Evolutionary conservation across 2,888 invertebrate species (phyloP).

Genomic region (Uloborus plumipes): DNA sequence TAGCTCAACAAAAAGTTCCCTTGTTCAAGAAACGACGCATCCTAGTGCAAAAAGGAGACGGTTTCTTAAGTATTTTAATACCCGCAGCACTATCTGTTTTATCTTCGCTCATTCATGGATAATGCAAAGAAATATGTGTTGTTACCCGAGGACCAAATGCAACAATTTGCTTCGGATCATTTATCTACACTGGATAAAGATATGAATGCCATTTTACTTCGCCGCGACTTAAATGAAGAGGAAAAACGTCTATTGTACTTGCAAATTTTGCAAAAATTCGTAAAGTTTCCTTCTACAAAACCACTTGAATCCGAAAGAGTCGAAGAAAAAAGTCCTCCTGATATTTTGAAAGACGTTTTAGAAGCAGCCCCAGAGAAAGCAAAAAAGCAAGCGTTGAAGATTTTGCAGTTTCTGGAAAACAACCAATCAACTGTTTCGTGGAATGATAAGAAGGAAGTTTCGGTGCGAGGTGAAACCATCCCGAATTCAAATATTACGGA

Average conservation of each 20-base stretch:
- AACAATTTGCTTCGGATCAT: not conserved
- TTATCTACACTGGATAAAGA: not conserved
- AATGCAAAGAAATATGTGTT: not conserved
- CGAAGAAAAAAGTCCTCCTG: not conserved
- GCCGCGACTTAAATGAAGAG: not conserved
- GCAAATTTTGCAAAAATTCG: not conserved
- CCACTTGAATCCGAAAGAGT: no score
- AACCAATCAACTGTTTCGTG: not conserved
- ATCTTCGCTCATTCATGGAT: no score
- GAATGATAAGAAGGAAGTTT: no score
- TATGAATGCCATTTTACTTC: not conserved
- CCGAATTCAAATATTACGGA: no score
- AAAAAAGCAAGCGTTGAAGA: not conserved
- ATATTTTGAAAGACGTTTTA: no score
- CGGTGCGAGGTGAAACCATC: no score
- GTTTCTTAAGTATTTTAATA: no score
- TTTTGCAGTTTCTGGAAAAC: conserved; percentile 1
- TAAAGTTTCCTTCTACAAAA: not conserved
- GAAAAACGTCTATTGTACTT: not conserved
- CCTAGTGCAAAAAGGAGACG: no score
- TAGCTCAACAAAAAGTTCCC: no score
- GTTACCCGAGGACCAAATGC: not conserved
- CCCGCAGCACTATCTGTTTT: no score
- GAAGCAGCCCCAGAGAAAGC: no score
- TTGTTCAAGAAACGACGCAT: no score